Conservation (phyloP, 2,113 vertebrate species). For the Sakesphorus luctuosus region DNA sequence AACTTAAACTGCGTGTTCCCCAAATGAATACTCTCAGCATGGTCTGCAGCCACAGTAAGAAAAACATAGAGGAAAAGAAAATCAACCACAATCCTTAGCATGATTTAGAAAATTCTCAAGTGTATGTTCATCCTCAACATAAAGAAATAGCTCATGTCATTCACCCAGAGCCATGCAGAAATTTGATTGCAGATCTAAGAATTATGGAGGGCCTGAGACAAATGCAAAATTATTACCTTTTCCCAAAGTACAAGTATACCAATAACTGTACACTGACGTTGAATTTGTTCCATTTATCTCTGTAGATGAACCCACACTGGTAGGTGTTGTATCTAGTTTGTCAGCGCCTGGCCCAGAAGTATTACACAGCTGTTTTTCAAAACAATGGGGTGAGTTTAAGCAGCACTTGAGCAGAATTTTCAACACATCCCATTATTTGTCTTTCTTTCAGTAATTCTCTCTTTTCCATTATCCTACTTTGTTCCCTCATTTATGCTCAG, state of each 20-base stretch:
- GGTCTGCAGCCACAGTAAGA: neutral
- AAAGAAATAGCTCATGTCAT: neutral
- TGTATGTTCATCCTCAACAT: neutral
- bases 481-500: constrained; percentile 12
- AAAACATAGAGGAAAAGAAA: neutral
- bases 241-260: neutral
- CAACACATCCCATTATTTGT: neutral
- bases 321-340: neutral
- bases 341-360: neutral
- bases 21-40: neutral
- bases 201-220: neutral
- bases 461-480: constrained; percentile 2
- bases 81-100: rapidly evolving
- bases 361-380: neutral
- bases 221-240: neutral
- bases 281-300: neutral
- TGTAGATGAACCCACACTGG: neutral
- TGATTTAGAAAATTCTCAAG: neutral
- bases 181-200: neutral
- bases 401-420: constrained; percentile 4
- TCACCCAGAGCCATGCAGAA: neutral
- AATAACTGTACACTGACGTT: neutral
- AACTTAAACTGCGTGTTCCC: neutral
- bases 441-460: neutral
- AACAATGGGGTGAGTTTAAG: neutral